Percentiles rank a stretch among this genome's conserved stretches.
Conservation (phyloP, 2,113 vertebrate genomes). For the Tympanuchus pallidicinctus region DNA sequence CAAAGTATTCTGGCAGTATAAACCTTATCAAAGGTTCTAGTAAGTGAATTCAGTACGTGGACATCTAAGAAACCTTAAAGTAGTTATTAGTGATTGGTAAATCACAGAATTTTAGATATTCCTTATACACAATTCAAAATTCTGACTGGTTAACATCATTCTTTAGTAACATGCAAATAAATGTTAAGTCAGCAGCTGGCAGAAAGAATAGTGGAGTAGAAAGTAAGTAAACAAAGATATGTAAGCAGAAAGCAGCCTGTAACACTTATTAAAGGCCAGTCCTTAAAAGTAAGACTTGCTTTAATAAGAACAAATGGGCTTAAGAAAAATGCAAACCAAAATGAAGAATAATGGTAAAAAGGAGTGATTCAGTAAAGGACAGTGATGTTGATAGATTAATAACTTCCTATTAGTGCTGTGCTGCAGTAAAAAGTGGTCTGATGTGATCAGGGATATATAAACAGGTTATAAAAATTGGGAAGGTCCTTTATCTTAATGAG, state of each 20-base stretch:
- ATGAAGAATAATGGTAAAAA: neutral
- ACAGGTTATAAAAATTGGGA: neutral
- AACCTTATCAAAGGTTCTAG: neutral
- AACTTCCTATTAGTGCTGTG: neutral
- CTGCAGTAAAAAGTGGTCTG: neutral
- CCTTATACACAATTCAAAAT: rapidly evolving
- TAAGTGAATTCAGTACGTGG: neutral
- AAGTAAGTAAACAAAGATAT: neutral
- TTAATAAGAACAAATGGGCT: neutral
- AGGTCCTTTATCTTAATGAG: neutral
- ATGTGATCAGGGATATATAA: neutral
- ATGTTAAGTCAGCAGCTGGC: neutral
- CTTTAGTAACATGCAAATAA: neutral
- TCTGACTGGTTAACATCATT: neutral
- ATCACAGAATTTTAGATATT: neutral
- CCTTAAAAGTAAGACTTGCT: neutral
- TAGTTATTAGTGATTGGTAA: neutral
- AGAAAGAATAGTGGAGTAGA: neutral
- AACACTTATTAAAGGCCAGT: neutral
- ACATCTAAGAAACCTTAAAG: neutral
- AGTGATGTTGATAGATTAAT: neutral
- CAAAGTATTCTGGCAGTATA: neutral
- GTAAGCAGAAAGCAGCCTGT: neutral
- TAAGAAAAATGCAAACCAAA: neutral
- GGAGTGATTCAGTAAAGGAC: neutral